Evolutionary conservation across 2,888 invertebrate genomes (phyloP).

Genomic region (Hypena proboscidalis): DNA sequence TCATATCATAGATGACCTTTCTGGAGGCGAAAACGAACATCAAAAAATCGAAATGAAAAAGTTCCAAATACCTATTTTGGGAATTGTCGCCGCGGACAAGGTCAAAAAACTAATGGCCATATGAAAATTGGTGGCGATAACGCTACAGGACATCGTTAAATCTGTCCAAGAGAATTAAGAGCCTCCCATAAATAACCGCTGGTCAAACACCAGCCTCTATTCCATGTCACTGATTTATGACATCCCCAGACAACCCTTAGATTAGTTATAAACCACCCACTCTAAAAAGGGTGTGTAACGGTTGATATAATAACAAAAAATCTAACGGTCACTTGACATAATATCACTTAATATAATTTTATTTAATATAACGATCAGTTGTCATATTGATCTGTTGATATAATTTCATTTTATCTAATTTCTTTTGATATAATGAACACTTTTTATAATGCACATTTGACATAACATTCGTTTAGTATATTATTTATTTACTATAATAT

Average conservation of each 20-base stretch:
- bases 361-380: no score
- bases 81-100: not conserved
- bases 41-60: not conserved
- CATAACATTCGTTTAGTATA: no score
- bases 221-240: slow-evolving; percentile 36
- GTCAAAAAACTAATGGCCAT: slow-evolving; percentile 3
- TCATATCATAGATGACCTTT: no score
- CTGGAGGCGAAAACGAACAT: no score
- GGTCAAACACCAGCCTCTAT: slow-evolving; percentile 23
- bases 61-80: not conserved
- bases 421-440: no score
- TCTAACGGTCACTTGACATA: no score
- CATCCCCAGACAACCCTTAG: slow-evolving; percentile 18
- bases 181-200: slow-evolving; percentile 30
- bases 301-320: no score
- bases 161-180: slow-evolving; percentile 23
- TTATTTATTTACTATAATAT: no score
- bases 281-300: slow-evolving; percentile 22
- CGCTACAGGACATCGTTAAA: slow-evolving; percentile 30
- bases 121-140: slow-evolving; percentile 9
- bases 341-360: no score
- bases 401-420: no score
- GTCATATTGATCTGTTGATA: no score
- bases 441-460: no score
- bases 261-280: slow-evolving; percentile 27